Evolutionary conservation across 2,888 invertebrate genomes (phyloP).

Genomic region (Andrena bicolor): DNA sequence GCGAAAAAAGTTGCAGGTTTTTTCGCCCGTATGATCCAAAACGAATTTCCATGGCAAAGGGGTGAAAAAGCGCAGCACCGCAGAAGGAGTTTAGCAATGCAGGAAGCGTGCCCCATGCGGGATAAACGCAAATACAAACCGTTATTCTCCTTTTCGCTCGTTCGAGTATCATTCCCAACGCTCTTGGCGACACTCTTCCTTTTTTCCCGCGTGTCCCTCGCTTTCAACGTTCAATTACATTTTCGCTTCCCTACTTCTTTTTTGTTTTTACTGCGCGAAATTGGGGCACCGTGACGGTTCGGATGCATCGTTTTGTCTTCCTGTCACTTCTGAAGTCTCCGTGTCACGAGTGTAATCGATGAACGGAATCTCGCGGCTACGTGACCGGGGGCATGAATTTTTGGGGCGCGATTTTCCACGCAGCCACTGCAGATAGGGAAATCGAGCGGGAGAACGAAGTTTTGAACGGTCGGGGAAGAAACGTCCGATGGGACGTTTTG

Average conservation of each 20-base stretch:
- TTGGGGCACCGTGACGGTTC: background rate
- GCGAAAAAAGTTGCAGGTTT: conserved; percentile 1
- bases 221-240: conserved; percentile 17
- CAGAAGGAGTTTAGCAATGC: conserved; percentile 30
- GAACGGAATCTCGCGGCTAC: background rate
- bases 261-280: background rate
- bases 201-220: background rate
- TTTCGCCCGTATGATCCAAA: conserved; percentile 17
- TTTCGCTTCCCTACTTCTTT: background rate
- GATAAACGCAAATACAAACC: conserved; percentile 49
- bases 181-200: conserved; percentile 6
- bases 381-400: background rate
- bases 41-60: conserved; percentile 22
- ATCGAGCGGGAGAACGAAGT: background rate
- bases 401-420: background rate
- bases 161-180: conserved; percentile 17
- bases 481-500: background rate
- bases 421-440: background rate
- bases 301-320: background rate
- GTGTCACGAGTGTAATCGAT: background rate
- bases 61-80: conserved; percentile 22
- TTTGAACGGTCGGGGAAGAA: background rate
- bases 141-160: conserved; percentile 7
- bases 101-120: conserved; percentile 26
- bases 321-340: conserved; percentile 1